Conservation (phyloP, 1,140 invertebrate species). For the Listronotus bonariensis region DNA sequence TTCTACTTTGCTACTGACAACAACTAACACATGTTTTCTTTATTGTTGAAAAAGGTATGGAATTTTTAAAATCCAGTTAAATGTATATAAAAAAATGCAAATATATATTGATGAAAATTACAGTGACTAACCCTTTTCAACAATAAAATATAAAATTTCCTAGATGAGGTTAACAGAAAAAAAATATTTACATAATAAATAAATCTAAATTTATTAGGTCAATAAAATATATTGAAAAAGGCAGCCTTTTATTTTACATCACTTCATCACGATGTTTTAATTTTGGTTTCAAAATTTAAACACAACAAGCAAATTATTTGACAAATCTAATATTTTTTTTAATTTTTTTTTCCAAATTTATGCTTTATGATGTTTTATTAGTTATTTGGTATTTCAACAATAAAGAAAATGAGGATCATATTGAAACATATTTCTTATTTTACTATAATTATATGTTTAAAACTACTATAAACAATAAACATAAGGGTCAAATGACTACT, state of each 20-base stretch:
- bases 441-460: no score
- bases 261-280: no score
- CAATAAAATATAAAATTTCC: slow-evolving; percentile 20
- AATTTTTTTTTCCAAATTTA: no score
- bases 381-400: slow-evolving; percentile 17
- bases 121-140: slow-evolving; percentile 35
- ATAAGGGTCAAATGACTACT: no score
- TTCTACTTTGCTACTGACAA: background rate
- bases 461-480: no score
- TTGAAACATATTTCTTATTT: background rate
- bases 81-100: background rate
- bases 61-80: background rate
- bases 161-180: no score
- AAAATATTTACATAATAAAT: no score
- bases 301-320: no score
- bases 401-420: slow-evolving; percentile 21
- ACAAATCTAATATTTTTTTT: no score
- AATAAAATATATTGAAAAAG: slow-evolving; percentile 8
- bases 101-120: slow-evolving; percentile 1
- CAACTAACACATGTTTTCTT: slow-evolving; percentile 13
- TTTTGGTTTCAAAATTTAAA: no score
- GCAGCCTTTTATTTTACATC: slow-evolving; percentile 7
- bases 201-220: no score
- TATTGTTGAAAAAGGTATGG: slow-evolving; percentile 36
- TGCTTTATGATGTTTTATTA: no score